These are phyloP conservation scores for Morpho achilles DNA, from an alignment of 2,888 invertebrate genomes.

Conservation along the genomic window DNA sequence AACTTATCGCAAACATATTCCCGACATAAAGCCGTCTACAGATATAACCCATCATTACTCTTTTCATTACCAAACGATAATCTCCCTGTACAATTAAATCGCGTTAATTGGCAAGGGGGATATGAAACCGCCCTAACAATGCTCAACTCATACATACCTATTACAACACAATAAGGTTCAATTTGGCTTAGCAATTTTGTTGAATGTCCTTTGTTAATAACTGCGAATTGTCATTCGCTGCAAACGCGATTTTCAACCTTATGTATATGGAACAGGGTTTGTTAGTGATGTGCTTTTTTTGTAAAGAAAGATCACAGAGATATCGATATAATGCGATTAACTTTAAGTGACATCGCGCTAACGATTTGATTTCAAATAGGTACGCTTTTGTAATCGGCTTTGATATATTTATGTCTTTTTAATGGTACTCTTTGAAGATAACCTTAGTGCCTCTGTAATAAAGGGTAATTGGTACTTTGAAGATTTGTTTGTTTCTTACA, in stretches of 20 bases:
- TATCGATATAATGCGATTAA: conserved; percentile 72
- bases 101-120: conserved; percentile 72
- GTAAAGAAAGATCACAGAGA: conserved; percentile 56
- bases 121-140: conserved; percentile 34
- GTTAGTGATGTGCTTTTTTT: conserved; percentile 23
- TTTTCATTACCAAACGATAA: conserved; percentile 70
- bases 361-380: conserved; percentile 59
- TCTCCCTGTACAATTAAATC: conserved; percentile 74
- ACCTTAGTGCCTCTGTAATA: conserved; percentile 8
- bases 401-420: conserved; percentile 35
- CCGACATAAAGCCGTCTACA: conserved; percentile 21
- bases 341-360: conserved; percentile 70
- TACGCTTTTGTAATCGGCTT: conserved; percentile 34
- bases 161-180: conserved; percentile 33
- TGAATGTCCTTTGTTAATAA: conserved; percentile 60
- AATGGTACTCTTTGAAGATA: conserved; percentile 23
- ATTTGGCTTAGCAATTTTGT: conserved; percentile 33
- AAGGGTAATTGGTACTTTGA: conserved; percentile 4
- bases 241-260: conserved; percentile 35
- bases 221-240: conserved; percentile 50
- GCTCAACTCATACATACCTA: conserved; percentile 32
- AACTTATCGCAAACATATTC: conserved; percentile 2
- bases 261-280: conserved; percentile 32
- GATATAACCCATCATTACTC: conserved; percentile 43
- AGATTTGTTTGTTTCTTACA: background rate